Base-by-base conservation (phyloP, 2,113 vertebrate species). In the Mugil cephalus region DNA sequence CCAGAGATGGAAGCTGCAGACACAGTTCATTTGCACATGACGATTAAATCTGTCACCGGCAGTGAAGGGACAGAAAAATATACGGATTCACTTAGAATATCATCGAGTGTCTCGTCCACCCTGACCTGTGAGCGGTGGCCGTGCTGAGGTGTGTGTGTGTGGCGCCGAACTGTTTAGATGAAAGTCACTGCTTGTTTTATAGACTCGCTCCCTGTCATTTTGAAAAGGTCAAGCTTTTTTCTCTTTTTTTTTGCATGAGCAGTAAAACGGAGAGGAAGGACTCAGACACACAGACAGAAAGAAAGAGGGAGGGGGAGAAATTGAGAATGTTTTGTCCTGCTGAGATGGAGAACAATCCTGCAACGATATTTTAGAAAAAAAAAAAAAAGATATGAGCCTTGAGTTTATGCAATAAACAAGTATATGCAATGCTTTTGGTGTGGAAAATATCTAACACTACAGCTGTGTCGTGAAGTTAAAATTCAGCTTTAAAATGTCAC, bases 201-300 rank as follows among this genome's bases (percentile, higher is more conserved):
- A 71, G 79, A 87, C 81, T 73, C 68, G 43, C 64, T 74, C 51
- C 62, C 70, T 72, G 77, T 84, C 80, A 79, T 45, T 69, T 79
- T 74, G 59, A 83, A 92, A 88, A 88, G 86, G 89, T 91, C 83
- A 91, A 43, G 15, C 48, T 21, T 78, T 46, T 69, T 43, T 46
- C 66, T 43, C 5, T 5, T 30, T 12, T 72, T 71, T 67, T 65
- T 40, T 78, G 74, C 47, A 72, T 65, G 60, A 59, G 62, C 40
- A 38, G 69, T 50, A 66, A 67, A 74, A 74, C 40, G 5, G 35
- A 72, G 51, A 30, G 36, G 54, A 54, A 10, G 5, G 19, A 39
- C 38, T 46, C 6, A 21, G 17, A 39, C 2, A 35, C 24, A 46
- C 9, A 51, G 19, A 18, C 11, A 63, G 12, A 10, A 13, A 50